These are phyloP conservation scores for Deroptyus accipitrinus DNA, from an alignment of 2,113 vertebrate species.

Conservation along the genomic window DNA sequence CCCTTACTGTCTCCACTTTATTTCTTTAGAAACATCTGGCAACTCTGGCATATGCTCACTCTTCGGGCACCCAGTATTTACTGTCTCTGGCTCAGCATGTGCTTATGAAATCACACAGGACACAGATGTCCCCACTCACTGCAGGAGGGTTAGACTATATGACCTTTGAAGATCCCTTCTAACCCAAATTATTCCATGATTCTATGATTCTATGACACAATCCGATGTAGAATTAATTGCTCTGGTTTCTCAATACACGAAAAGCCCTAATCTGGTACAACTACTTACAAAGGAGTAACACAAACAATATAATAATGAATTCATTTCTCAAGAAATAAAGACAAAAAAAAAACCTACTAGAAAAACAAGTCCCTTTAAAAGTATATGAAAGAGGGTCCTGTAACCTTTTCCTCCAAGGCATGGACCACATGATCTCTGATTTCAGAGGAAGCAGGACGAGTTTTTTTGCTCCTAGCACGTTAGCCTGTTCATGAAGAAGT, in stretches of 20 bases:
- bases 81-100: neutral
- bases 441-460: neutral
- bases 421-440: neutral
- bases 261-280: neutral
- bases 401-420: neutral
- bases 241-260: neutral
- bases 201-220: neutral
- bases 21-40: neutral
- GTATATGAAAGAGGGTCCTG: neutral
- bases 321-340: neutral
- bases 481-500: neutral
- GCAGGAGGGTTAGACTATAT: neutral
- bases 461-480: neutral
- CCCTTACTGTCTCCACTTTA: neutral
- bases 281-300: neutral
- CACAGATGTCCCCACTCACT: neutral
- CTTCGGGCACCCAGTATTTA: neutral
- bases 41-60: fast-evolving
- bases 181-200: neutral
- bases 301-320: neutral
- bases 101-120: neutral
- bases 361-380: neutral
- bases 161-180: neutral
- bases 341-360: neutral
- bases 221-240: neutral